Base-by-base conservation (phyloP, 2,797 vertebrate species). In the Anomalospiza imberbis region DNA sequence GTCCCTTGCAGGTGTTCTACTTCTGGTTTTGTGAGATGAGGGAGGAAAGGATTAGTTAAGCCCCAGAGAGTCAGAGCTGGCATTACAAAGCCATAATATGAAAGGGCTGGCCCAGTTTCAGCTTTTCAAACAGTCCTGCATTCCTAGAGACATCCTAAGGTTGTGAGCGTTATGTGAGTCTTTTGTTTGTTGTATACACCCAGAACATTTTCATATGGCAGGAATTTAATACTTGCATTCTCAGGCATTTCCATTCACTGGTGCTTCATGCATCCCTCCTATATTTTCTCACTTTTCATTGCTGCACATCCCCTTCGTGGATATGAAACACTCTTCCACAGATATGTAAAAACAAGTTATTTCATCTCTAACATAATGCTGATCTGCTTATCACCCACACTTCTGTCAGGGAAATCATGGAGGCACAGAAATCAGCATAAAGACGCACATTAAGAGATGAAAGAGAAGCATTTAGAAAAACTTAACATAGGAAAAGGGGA, bases 401-500 rank as follows among this genome's bases (percentile, higher is more conserved):
- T 81, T 86, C 73, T 86, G 89, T 93, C 80, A 73, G 36, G 10
- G 44, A 75, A 90, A 78, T 62, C 82, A 78, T 7, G 44, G 80
- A 82, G 45, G 40, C 81, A 85, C 45, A 74, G 71, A 84, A 94
- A 91, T 84, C 73, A 88, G 77, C 79, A 66, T 36, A 85, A 91
- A 91, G 62, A 88, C 62, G 55, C 73, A 66, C 70, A 90, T 67
- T 82, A 84, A 53, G 48, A 48, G 22, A 79, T 57, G 34, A 94
- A 94, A 95, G 66, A 86, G 58, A 90, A 78, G 74, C n/a, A 73
- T 88, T 95, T 81, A 93, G 89, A 80, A 94, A 91, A 89, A 89
- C 79, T 89, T 85, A 51, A 60, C 55, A 78, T 12, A 73, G 83
- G 70, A 81, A 93, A 78, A 93, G 19, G 51, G 29, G 83, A 91